Evolutionary conservation across 2,113 vertebrate genomes (phyloP).

Genomic region (Corvus cornix): DNA sequence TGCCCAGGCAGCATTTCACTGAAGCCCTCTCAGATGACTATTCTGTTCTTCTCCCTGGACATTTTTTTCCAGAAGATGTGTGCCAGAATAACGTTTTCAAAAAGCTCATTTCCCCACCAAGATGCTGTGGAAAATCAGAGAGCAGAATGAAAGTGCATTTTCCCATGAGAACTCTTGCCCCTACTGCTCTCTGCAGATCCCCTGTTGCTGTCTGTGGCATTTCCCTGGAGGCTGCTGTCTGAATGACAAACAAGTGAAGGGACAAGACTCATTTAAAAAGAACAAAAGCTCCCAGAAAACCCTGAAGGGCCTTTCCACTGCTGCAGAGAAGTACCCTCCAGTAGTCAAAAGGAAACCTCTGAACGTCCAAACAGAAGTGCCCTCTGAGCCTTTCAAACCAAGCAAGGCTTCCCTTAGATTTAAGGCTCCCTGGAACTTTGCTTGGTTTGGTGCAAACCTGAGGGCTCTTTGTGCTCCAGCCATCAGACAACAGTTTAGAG

Average conservation of each 20-base stretch:
- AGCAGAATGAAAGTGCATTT: neutral
- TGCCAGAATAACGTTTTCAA: neutral
- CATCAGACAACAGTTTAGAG: neutral
- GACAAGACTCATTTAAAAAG: neutral
- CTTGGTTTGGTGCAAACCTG: neutral
- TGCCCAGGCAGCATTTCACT: neutral
- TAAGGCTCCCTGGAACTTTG: neutral
- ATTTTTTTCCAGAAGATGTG: neutral
- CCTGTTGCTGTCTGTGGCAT: neutral
- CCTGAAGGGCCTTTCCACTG: neutral
- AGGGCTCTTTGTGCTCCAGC: neutral
- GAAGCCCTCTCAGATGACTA: neutral
- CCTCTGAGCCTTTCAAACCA: neutral
- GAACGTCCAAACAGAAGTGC: neutral
- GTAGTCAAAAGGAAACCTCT: neutral
- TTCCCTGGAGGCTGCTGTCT: constrained; percentile 32
- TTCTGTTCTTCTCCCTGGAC: neutral
- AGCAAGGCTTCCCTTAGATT: neutral
- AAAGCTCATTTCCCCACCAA: neutral
- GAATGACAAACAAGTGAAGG: constrained; percentile 37
- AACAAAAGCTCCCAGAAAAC: constrained; percentile 16
- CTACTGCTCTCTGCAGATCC: neutral
- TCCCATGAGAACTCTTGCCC: neutral
- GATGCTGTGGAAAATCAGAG: neutral
- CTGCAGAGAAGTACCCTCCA: neutral